These are phyloP conservation scores for Meloidogyne floridensis DNA, from an alignment of 1,140 invertebrate species.

Conservation along the genomic window DNA sequence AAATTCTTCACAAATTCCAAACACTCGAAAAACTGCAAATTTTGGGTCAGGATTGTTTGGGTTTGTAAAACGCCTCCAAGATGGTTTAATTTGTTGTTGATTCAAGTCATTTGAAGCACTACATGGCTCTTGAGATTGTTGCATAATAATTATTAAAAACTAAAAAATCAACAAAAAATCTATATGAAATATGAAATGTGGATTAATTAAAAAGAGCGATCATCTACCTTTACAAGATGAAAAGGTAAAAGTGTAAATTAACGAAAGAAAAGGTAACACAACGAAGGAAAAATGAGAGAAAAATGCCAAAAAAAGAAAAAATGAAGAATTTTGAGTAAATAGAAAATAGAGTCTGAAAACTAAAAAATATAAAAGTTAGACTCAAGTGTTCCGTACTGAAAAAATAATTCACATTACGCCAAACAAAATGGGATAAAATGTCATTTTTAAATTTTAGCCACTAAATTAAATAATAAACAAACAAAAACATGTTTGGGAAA, in stretches of 20 bases:
- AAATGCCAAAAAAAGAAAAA: neutral
- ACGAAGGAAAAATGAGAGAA: neutral
- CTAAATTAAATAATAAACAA: too few species aligned
- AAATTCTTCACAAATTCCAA: slow-evolving; percentile 32
- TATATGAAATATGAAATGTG: neutral
- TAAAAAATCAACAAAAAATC: neutral
- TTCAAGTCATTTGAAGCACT: neutral
- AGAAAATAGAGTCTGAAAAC: neutral
- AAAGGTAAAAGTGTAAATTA: neutral
- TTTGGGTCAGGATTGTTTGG: slow-evolving; percentile 17
- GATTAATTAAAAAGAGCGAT: neutral
- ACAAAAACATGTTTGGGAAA: too few species aligned
- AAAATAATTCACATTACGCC: too few species aligned
- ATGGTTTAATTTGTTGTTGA: neutral
- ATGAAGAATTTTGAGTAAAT: neutral
- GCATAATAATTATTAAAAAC: neutral
- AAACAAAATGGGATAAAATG: too few species aligned
- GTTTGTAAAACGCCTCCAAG: slow-evolving; percentile 18
- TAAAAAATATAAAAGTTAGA: neutral
- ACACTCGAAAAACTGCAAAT: slow-evolving; percentile 36
- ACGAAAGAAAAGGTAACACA: too few species aligned
- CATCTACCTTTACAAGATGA: too few species aligned
- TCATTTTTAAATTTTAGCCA: too few species aligned
- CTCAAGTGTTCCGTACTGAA: too few species aligned
- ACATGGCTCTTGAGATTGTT: neutral